Evolutionary conservation across 2,888 invertebrate species (phyloP).

Genomic region (Hoplodrina blanda): DNA sequence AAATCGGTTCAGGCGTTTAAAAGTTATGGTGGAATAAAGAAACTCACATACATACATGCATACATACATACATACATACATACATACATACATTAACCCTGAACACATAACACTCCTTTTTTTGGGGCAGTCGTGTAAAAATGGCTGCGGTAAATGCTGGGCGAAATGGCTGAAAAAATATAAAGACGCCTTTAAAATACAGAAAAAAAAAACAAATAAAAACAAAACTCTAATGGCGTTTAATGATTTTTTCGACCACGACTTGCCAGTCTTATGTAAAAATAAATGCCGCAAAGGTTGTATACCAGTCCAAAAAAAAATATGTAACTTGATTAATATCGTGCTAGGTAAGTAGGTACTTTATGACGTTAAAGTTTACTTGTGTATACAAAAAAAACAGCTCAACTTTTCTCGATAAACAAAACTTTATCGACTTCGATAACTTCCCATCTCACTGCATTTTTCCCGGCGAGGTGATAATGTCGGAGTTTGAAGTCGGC

Average conservation of each 20-base stretch:
- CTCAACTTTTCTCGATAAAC: conserved; percentile 12
- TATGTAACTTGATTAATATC: no score
- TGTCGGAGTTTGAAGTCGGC: conserved; percentile 82
- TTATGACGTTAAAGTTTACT: not conserved
- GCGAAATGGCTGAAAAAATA: not conserved
- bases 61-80: no score
- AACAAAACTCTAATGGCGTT: conserved; percentile 4
- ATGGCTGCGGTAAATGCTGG: no score
- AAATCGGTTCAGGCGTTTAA: no score
- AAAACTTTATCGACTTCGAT: conserved; percentile 61
- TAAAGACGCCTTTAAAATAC: not conserved
- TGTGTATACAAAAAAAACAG: conserved; percentile 13
- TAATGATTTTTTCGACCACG: not conserved
- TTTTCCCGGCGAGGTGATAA: conserved; percentile 80
- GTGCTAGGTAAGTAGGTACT: no score
- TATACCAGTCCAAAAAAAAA: not conserved
- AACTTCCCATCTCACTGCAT: conserved; percentile 35
- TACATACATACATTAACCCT: no score
- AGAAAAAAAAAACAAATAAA: not conserved
- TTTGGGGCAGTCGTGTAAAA: no score
- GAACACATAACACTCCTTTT: no score
- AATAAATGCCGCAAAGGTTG: not conserved
- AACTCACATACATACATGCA: no score
- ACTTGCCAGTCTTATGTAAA: not conserved
- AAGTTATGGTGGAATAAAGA: no score